Evolutionary conservation across 2,888 invertebrate species (phyloP).

Genomic region (Plemyria rubiginata): DNA sequence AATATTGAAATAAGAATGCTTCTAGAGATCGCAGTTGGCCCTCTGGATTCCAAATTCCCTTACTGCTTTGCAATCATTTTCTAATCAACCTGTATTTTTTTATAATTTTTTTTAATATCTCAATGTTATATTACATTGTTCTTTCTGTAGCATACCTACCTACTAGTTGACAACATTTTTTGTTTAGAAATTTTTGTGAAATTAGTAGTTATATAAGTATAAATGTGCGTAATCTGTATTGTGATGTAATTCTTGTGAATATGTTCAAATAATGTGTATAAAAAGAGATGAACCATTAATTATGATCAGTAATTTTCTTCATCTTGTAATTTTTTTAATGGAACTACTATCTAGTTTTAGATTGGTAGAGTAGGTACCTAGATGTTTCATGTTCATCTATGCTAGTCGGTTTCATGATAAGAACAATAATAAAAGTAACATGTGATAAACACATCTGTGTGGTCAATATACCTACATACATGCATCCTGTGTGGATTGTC

Average conservation of each 20-base stretch:
- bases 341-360: not conserved
- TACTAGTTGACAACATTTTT: not conserved
- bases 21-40: no score
- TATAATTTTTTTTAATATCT: slow-evolving; percentile 8
- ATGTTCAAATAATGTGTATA: slow-evolving; percentile 53
- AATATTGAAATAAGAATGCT: no score
- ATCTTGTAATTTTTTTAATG: not conserved
- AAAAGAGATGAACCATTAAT: slow-evolving; percentile 9
- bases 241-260: slow-evolving; percentile 65
- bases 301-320: not conserved
- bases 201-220: slow-evolving; percentile 10
- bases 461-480: not conserved
- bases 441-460: not conserved
- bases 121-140: slow-evolving; percentile 1
- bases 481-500: no score
- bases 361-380: no score
- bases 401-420: no score
- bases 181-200: not conserved
- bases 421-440: no score
- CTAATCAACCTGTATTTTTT: no score
- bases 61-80: no score
- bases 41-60: no score
- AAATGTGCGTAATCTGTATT: slow-evolving; percentile 28
- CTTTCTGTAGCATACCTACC: not conserved
- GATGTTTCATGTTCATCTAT: no score